Conservation (phyloP, 2,113 vertebrate species). For the Catharus minimus region DNA sequence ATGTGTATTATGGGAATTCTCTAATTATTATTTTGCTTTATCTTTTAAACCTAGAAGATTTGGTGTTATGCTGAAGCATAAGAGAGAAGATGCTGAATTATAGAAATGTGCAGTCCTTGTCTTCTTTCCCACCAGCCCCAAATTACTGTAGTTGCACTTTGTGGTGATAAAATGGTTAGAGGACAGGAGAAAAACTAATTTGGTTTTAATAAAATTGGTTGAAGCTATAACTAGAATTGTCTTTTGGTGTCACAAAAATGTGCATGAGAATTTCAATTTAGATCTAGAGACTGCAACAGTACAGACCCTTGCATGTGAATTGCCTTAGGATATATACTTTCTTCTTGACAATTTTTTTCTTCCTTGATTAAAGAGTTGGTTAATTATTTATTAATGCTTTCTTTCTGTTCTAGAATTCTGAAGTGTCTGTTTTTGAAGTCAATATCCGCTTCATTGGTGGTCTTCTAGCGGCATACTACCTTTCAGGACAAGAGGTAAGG, state of each 20-base stretch:
- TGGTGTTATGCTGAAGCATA: not conserved
- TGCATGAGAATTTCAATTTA: not conserved
- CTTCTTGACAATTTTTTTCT: not conserved
- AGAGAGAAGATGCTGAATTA: not conserved
- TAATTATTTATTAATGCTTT: not conserved
- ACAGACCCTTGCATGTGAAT: not conserved
- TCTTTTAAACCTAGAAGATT: not conserved
- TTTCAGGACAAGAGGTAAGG: conserved; percentile 95
- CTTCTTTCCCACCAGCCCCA: not conserved
- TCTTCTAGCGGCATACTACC: conserved; percentile 91
- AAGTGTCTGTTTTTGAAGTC: conserved; percentile 97
- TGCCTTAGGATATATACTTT: not conserved
- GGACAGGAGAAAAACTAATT: not conserved
- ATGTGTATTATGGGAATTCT: not conserved
- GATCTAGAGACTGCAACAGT: not conserved
- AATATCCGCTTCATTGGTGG: conserved; percentile 97
- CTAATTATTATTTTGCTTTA: not conserved
- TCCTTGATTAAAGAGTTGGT: not conserved
- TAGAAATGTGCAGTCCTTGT: not conserved
- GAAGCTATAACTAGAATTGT: not conserved
- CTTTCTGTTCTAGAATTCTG: conserved; percentile 83
- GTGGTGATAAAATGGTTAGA: not conserved
- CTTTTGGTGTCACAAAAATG: not conserved
- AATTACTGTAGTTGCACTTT: not conserved
- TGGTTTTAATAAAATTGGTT: not conserved